Percentiles rank a stretch among this genome's conserved stretches.
Evolutionary conservation across 2,797 vertebrate species (phyloP).

Genomic region (Halcyon badia): DNA sequence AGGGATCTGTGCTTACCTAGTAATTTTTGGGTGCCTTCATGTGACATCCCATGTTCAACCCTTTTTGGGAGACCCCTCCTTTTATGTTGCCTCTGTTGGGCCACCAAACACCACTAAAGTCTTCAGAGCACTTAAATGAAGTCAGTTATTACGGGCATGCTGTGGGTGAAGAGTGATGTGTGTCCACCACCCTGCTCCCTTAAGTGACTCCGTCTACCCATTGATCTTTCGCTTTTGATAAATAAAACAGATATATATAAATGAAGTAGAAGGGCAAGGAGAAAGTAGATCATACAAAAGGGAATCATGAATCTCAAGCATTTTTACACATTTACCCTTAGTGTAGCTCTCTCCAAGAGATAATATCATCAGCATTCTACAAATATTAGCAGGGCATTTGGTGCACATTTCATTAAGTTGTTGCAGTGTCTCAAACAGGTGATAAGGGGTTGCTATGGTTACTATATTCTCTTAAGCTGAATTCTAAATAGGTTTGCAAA

Average conservation of each 20-base stretch:
- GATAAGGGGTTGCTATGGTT: constrained; percentile 76
- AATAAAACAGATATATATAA: background rate
- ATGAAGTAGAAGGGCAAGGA: background rate
- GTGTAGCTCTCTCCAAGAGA: background rate
- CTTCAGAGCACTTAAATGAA: background rate
- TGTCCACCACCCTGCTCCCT: background rate
- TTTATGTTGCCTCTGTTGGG: background rate
- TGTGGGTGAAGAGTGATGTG: background rate
- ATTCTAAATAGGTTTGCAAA: constrained; percentile 51
- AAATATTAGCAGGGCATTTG: constrained; percentile 9
- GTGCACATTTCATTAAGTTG: constrained; percentile 16
- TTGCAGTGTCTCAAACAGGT: constrained; percentile 60
- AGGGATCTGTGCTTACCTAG: background rate
- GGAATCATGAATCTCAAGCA: background rate
- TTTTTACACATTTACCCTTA: background rate
- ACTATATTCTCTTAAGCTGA: constrained; percentile 46
- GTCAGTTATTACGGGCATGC: background rate
- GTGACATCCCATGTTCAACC: background rate
- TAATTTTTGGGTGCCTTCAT: background rate
- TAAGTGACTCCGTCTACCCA: background rate
- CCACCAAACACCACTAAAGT: background rate
- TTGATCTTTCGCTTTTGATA: background rate
- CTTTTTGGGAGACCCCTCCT: background rate
- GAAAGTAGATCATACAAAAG: background rate
- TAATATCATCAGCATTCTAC: background rate